Evolutionary conservation across 2,888 invertebrate genomes (phyloP).

Genomic region (Ophioninae sp.): DNA sequence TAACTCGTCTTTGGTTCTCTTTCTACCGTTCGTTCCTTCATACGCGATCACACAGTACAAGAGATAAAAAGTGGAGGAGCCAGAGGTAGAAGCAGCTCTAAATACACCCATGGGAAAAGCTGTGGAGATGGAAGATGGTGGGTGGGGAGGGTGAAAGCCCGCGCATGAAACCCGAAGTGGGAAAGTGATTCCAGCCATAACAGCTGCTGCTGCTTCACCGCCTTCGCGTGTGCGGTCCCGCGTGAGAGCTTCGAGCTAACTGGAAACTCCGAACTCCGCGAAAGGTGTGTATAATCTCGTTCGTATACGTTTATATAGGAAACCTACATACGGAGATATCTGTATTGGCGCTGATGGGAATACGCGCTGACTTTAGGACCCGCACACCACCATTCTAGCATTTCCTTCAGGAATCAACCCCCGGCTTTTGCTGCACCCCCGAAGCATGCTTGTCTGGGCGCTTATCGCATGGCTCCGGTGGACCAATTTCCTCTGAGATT

Average conservation of each 20-base stretch:
- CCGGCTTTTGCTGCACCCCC: constrained; percentile 14
- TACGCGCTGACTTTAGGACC: constrained; percentile 29
- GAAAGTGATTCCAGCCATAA: constrained; percentile 73
- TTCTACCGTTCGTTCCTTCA: constrained; percentile 25
- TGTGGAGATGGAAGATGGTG: constrained; percentile 44
- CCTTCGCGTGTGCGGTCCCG: constrained; percentile 54
- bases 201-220: constrained; percentile 66
- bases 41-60: constrained; percentile 26
- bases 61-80: background rate
- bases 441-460: constrained; percentile 54
- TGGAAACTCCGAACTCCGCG: constrained; percentile 53
- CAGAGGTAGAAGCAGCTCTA: constrained; percentile 9
- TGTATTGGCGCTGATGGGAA: constrained; percentile 8
- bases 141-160: constrained; percentile 55
- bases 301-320: constrained; percentile 3
- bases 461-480: constrained; percentile 61
- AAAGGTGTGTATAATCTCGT: constrained; percentile 41
- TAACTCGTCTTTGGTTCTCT: constrained; percentile 41
- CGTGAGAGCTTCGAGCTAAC: constrained; percentile 58
- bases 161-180: constrained; percentile 61
- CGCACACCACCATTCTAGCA: constrained; percentile 46
- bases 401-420: constrained; percentile 59
- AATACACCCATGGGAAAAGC: constrained; percentile 41
- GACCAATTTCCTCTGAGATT: constrained; percentile 54
- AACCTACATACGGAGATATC: background rate